phyloP scores from a whole-genome alignment of 2,888 invertebrate genomes.

The Asteroscopus sphinx region DNA sequence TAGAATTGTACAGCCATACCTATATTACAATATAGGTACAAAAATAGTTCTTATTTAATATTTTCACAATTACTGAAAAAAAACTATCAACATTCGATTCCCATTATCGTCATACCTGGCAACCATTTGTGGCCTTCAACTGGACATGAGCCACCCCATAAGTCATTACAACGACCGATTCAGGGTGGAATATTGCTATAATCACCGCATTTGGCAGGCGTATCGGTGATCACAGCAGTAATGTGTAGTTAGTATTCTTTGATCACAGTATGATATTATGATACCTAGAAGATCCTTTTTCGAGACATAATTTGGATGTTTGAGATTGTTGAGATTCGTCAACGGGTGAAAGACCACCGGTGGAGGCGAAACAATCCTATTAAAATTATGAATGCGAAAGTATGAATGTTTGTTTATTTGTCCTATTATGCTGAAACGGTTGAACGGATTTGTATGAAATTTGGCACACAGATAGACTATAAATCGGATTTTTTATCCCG shows the following conservation, averaged over 20 bases:
- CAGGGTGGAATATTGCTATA: slow-evolving; percentile 18
- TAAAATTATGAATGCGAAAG: no score
- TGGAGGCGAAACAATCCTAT: no score
- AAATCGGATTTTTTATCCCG: no score
- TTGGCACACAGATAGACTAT: no score
- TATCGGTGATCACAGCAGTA: slow-evolving; percentile 17
- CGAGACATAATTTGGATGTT: background rate
- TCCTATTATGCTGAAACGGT: no score
- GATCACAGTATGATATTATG: background rate
- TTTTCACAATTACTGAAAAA: background rate
- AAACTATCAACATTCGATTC: slow-evolving; percentile 2
- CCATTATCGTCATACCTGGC: background rate
- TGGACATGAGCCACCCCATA: slow-evolving; percentile 1
- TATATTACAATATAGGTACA: no score
- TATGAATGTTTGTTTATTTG: no score
- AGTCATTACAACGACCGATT: slow-evolving; percentile 9
- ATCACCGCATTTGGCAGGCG: slow-evolving; percentile 32
- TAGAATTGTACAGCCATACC: no score
- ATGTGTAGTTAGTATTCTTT: no score
- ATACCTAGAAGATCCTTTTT: background rate
- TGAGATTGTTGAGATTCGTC: no score
- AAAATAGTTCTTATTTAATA: background rate
- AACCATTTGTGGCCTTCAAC: background rate
- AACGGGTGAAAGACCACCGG: no score
- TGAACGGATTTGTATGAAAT: no score